Conservation (phyloP, 1,140 invertebrate species). For the Drosophila willistoni region DNA sequence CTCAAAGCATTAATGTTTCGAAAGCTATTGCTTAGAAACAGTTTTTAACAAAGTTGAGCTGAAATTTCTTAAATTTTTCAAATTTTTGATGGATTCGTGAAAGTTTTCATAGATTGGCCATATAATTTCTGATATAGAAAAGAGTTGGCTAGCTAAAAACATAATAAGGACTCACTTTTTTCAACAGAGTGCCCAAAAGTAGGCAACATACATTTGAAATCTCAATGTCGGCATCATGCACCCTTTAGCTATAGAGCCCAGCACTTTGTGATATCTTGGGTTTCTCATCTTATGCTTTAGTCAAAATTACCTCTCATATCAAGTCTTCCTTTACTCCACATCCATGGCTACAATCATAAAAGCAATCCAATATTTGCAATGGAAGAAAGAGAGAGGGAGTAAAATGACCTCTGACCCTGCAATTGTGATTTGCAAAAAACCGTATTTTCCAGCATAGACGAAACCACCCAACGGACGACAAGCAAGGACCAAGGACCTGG, state of each 20-base stretch:
- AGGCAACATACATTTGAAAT: background rate
- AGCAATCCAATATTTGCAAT: background rate
- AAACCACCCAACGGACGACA: background rate
- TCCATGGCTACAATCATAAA: background rate
- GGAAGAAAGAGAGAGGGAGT: background rate
- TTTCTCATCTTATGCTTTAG: background rate
- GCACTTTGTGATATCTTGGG: background rate
- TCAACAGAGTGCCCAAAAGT: background rate
- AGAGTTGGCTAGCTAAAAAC: too few species aligned
- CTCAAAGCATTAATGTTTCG: too few species aligned
- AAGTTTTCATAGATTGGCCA: too few species aligned
- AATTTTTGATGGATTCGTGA: too few species aligned
- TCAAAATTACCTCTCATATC: slow-evolving; percentile 2
- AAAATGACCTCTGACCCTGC: slow-evolving; percentile 3
- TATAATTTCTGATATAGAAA: too few species aligned
- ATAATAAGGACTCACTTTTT: too few species aligned
- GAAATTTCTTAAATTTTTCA: too few species aligned
- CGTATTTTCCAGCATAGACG: background rate
- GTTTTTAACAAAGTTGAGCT: too few species aligned
- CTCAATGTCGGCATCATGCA: background rate
- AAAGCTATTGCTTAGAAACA: too few species aligned
- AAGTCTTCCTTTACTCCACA: background rate
- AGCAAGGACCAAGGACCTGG: background rate
- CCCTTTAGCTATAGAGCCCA: background rate
- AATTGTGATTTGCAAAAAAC: slow-evolving; percentile 3